A percentile compares a stretch with the other conserved stretches of the same genome.
phyloP scores from a whole-genome alignment of 2,888 invertebrate species.

The Camponotus fellah region DNA sequence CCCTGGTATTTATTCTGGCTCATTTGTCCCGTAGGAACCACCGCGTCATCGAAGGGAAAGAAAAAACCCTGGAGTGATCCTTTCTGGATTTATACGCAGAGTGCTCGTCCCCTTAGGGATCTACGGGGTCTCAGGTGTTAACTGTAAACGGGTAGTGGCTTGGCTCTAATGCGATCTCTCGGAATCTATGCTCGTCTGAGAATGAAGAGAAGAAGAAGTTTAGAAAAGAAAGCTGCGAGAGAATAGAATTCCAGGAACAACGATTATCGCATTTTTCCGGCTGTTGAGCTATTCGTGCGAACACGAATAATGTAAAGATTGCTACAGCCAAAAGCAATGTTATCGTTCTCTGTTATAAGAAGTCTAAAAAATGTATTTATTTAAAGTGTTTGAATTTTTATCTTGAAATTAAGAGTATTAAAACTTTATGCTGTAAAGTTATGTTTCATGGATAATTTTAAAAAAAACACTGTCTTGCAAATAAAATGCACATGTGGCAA shows the following conservation, averaged over 20 bases:
- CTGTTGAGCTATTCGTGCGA: not conserved
- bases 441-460: not conserved
- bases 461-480: not conserved
- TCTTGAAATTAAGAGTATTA: not conserved
- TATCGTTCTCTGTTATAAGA: not conserved
- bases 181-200: conserved; percentile 51
- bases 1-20: conserved; percentile 75
- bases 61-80: conserved; percentile 48
- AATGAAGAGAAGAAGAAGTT: conserved; percentile 26
- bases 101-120: conserved; percentile 49
- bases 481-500: not conserved
- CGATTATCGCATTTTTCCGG: not conserved
- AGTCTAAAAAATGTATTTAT: not conserved
- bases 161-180: conserved; percentile 63
- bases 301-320: not conserved
- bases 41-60: conserved; percentile 66
- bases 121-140: conserved; percentile 77
- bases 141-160: conserved; percentile 71
- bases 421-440: not conserved
- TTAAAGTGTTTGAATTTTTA: not conserved
- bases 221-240: not conserved
- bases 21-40: conserved; percentile 74
- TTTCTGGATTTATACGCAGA: conserved; percentile 46
- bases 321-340: not conserved
- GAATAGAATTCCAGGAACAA: conserved; percentile 10